These are phyloP conservation scores for Allophyes oxyacanthae DNA, from an alignment of 2,888 invertebrate genomes.

Conservation along the genomic window DNA sequence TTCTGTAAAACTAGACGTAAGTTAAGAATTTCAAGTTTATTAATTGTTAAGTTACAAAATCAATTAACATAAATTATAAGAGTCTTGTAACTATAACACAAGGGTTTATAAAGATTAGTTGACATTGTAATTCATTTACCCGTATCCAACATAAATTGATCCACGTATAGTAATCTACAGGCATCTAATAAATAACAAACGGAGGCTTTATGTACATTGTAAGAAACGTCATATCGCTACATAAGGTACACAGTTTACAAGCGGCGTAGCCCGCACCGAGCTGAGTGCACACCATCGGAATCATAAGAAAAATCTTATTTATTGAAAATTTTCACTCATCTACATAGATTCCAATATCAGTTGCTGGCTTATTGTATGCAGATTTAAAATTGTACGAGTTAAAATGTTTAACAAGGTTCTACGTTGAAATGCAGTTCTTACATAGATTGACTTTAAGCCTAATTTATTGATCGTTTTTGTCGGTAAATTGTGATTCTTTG, in stretches of 20 bases:
- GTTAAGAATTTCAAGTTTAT: no score
- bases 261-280: conserved; percentile 14
- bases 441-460: conserved; percentile 36
- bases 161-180: conserved; percentile 20
- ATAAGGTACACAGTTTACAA: conserved; percentile 41
- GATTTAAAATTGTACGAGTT: conserved; percentile 29
- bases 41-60: no score
- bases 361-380: conserved; percentile 27
- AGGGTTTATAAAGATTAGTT: neutral
- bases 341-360: conserved; percentile 32
- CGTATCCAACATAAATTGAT: conserved; percentile 18
- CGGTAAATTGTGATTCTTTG: conserved; percentile 13
- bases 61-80: no score
- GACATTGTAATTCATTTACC: conserved; percentile 25
- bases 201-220: conserved; percentile 31
- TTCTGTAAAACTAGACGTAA: conserved; percentile 1
- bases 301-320: conserved; percentile 40
- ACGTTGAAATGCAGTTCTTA: conserved; percentile 18
- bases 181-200: conserved; percentile 35
- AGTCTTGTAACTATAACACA: no score
- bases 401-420: conserved; percentile 31
- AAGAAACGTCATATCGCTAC: conserved; percentile 22
- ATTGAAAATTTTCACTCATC: conserved; percentile 28
- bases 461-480: conserved; percentile 36
- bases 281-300: conserved; percentile 23